Evolutionary conservation across 2,113 vertebrate genomes (phyloP).

Genomic region (Vulpes lagopus): DNA sequence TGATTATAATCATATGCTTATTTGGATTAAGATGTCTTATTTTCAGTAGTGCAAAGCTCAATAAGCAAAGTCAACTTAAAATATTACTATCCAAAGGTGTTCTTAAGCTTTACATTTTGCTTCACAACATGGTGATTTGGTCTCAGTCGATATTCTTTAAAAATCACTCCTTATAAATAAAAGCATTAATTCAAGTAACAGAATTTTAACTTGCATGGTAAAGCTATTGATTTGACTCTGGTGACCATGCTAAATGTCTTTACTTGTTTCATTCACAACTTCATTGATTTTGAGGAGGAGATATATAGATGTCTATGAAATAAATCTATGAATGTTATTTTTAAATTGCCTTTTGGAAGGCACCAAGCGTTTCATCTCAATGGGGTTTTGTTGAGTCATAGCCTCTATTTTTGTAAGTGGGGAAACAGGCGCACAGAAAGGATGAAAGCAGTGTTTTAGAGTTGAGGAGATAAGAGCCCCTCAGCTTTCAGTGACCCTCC

Average conservation of each 20-base stretch:
- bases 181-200: neutral
- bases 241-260: neutral
- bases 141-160: neutral
- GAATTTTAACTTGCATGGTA: neutral
- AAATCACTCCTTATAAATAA: neutral
- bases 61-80: neutral
- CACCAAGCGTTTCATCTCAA: neutral
- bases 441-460: neutral
- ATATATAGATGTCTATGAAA: neutral
- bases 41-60: neutral
- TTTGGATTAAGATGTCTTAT: neutral
- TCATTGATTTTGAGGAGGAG: constrained; percentile 49
- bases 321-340: constrained; percentile 46
- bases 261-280: constrained; percentile 36
- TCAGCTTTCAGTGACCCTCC: neutral
- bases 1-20: neutral
- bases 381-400: neutral
- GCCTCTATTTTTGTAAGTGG: neutral
- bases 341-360: constrained; percentile 39
- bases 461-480: neutral
- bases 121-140: constrained; percentile 36
- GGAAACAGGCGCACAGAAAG: neutral
- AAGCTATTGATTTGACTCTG: neutral
- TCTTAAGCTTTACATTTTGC: neutral
- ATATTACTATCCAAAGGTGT: constrained; percentile 5